Percentiles rank a stretch among this genome's conserved stretches.
These are phyloP conservation scores for Synanthedon formicaeformis DNA, from an alignment of 2,888 invertebrate genomes.

Conservation along the genomic window DNA sequence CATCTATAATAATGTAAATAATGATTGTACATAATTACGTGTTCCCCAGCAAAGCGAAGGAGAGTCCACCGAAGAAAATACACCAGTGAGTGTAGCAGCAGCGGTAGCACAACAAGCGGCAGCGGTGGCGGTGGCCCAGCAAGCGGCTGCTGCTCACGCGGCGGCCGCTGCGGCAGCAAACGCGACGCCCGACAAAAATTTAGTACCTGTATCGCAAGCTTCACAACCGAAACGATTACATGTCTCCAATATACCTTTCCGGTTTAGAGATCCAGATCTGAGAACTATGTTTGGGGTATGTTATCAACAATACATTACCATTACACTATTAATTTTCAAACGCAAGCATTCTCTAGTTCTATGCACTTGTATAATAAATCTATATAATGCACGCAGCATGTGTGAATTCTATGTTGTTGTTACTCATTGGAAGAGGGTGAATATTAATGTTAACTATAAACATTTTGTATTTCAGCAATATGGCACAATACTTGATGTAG, in stretches of 20 bases:
- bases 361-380: neutral
- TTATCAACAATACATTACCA: slow-evolving; percentile 15
- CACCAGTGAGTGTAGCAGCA: slow-evolving; percentile 64
- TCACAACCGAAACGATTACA: slow-evolving; percentile 94
- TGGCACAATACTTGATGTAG: slow-evolving; percentile 98
- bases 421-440: slow-evolving; percentile 6
- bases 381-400: slow-evolving; percentile 21
- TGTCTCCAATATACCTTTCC: slow-evolving; percentile 99
- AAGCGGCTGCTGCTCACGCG: slow-evolving; percentile 64
- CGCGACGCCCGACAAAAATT: slow-evolving; percentile 55
- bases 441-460: slow-evolving; percentile 25
- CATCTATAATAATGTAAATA: neutral
- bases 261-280: slow-evolving; percentile 98
- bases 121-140: slow-evolving; percentile 45
- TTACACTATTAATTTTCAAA: neutral
- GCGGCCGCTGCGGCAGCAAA: slow-evolving; percentile 48
- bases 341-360: neutral
- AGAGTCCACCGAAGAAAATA: slow-evolving; percentile 68
- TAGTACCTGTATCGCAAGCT: slow-evolving; percentile 64
- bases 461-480: slow-evolving; percentile 88
- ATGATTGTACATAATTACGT: neutral
- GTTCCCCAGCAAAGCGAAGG: slow-evolving; percentile 48
- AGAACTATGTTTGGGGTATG: slow-evolving; percentile 98
- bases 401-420: slow-evolving; percentile 13
- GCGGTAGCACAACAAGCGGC: slow-evolving; percentile 46